Percentiles rank a stretch among this genome's conserved stretches.
phyloP scores from a whole-genome alignment of 2,113 vertebrate genomes.

The Pagrus major region DNA sequence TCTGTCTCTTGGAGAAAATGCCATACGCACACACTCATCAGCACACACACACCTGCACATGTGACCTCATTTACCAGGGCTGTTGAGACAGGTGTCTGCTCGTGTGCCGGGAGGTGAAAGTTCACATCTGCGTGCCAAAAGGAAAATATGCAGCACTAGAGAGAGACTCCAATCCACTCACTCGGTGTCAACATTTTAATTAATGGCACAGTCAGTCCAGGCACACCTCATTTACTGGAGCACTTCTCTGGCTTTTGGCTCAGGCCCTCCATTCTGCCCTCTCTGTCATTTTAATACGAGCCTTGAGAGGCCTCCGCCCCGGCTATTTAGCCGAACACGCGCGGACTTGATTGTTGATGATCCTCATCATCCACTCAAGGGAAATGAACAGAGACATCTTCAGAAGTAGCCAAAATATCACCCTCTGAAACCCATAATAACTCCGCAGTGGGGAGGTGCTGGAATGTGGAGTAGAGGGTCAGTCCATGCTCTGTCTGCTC shows the following conservation, averaged over 20 bases:
- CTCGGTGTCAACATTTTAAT: constrained; percentile 73
- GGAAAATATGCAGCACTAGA: constrained; percentile 54
- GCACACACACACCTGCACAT: constrained; percentile 48
- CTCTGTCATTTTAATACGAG: constrained; percentile 45
- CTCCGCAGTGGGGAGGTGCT: constrained; percentile 17
- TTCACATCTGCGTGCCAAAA: constrained; percentile 76
- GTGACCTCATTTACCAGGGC: constrained; percentile 59
- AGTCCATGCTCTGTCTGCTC: constrained; percentile 36
- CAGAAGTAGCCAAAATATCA: constrained; percentile 58
- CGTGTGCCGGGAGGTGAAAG: constrained; percentile 68
- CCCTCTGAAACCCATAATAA: constrained; percentile 56
- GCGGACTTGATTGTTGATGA: constrained; percentile 58
- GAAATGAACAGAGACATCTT: constrained; percentile 64
- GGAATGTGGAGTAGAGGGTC: constrained; percentile 69
- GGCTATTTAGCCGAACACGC: constrained; percentile 48
- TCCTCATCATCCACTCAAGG: constrained; percentile 49
- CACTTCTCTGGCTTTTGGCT: constrained; percentile 60
- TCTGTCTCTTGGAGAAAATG: not conserved
- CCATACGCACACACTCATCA: not conserved
- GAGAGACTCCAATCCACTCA: constrained; percentile 47
- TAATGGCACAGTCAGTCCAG: constrained; percentile 61
- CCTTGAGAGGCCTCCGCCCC: constrained; percentile 46
- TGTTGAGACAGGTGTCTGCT: constrained; percentile 77
- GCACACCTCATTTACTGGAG: constrained; percentile 75
- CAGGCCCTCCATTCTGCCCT: constrained; percentile 53